These are phyloP conservation scores for Serilophus lunatus DNA, from an alignment of 2,113 vertebrate genomes.

Conservation along the genomic window DNA sequence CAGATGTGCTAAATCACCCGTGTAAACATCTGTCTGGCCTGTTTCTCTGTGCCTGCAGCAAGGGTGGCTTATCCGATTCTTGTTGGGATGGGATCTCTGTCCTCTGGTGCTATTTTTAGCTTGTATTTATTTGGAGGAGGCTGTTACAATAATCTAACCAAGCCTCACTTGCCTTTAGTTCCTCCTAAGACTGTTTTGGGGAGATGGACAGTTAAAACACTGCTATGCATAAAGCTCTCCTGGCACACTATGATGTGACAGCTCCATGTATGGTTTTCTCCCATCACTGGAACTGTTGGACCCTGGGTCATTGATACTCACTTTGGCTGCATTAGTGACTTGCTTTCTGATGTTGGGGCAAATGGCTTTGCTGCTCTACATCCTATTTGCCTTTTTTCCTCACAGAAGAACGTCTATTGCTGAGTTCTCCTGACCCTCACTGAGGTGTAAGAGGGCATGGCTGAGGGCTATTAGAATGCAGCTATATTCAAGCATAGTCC, in stretches of 20 bases:
- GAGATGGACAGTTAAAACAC: background rate
- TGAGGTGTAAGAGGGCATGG: background rate
- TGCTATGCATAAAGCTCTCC: background rate
- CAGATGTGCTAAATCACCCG: background rate
- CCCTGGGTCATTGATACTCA: accelerated
- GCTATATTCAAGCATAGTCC: background rate
- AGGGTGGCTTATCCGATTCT: background rate
- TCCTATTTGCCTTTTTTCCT: background rate
- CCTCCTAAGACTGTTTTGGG: background rate
- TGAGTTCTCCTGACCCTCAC: background rate
- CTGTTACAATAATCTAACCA: background rate
- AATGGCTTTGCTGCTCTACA: background rate
- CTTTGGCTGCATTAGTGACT: background rate
- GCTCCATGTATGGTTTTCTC: background rate
- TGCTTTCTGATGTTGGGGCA: background rate
- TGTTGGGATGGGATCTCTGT: background rate
- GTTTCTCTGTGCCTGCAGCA: background rate
- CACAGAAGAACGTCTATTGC: background rate
- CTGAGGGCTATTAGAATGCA: background rate
- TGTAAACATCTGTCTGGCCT: slow-evolving; percentile 6
- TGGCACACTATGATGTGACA: background rate
- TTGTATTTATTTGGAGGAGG: slow-evolving; percentile 9
- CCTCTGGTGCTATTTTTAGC: slow-evolving; percentile 22
- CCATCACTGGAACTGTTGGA: background rate
- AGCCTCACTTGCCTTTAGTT: background rate